Percentiles rank a stretch among this genome's conserved stretches.
Conservation (phyloP, 2,113 vertebrate species). For the Caretta caretta region DNA sequence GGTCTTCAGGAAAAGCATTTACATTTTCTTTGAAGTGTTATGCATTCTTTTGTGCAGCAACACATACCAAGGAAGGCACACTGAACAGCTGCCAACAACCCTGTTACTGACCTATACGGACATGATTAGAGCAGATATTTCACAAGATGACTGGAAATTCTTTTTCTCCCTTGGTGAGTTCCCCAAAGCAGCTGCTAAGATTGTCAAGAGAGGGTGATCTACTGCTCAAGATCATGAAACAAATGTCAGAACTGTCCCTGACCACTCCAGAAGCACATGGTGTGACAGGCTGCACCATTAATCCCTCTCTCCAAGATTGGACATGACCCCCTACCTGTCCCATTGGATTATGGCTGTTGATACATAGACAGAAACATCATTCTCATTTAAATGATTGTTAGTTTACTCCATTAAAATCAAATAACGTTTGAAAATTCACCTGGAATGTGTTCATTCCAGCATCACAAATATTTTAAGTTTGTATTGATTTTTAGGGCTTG, state of each 20-base stretch:
- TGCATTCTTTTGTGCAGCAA: background rate
- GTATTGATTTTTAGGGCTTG: too few species aligned
- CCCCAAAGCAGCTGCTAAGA: background rate
- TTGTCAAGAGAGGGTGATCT: accelerated
- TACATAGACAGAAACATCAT: background rate
- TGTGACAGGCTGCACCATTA: background rate
- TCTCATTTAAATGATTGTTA: background rate
- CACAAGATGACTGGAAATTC: background rate
- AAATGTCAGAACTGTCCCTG: background rate
- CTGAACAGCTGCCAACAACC: background rate
- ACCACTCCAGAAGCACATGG: background rate
- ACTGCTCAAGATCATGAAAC: background rate
- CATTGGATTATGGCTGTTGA: background rate
- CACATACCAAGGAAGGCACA: conserved; percentile 40
- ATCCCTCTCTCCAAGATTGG: background rate
- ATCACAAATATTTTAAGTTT: background rate
- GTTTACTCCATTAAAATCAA: background rate
- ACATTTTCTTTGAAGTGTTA: background rate
- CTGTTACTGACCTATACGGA: conserved; percentile 15
- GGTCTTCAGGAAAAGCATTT: background rate
- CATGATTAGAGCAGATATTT: background rate
- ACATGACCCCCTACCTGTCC: background rate
- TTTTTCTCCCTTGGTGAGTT: background rate
- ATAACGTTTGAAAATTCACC: background rate
- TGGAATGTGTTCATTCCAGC: background rate